Evolutionary conservation across 2,797 vertebrate genomes (phyloP), one percentile per base, ranked within the genome.

Genomic region (Fratercula arctica): DNA sequence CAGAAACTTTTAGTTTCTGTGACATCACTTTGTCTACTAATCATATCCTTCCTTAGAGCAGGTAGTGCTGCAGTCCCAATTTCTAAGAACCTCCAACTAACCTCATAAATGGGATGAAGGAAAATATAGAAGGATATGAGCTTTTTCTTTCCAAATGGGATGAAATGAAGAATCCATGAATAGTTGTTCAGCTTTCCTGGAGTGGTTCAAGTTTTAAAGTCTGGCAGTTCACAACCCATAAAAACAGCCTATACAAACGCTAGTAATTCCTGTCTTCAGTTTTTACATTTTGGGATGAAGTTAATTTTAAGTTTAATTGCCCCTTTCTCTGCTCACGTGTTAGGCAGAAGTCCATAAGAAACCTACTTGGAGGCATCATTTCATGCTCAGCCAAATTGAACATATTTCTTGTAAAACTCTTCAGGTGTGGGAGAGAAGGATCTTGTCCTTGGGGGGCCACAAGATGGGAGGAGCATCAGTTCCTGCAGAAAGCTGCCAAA

Each of bases 361-460:
- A 24, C 20, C 11, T 21, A 0, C 16, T 4, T 33, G 37, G 68
- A 77, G 51, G 6, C 29, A 33, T 59, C 51, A 61, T 46, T 72
- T 46, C 18, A 45, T 81, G 63, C 37, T 66, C 56, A 69, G 46
- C 21, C 48, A 70, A 78, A 60, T 11, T 35, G 14, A 68, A 37
- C 0, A 0, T 15, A 10, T 59, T 70, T 29, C 39, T 25, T 29
- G 46, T n/a, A 25, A 43, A 53, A 13, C 18, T 72, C 41, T 33
- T 57, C 51, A 63, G 37, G 25, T 19, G 45, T 59, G 41, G 51
- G 69, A 66, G 24, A 43, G 39, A 14, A 61, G 59, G 9, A 23
- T 35, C 48, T 70, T 74, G 29, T 14, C 68, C 67, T 76, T 51
- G 50, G 7, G 17, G 66, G 54, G 48, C 9, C 54, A 54, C 1